Conservation (phyloP, 2,797 vertebrate genomes). For the Channallabes apus region DNA sequence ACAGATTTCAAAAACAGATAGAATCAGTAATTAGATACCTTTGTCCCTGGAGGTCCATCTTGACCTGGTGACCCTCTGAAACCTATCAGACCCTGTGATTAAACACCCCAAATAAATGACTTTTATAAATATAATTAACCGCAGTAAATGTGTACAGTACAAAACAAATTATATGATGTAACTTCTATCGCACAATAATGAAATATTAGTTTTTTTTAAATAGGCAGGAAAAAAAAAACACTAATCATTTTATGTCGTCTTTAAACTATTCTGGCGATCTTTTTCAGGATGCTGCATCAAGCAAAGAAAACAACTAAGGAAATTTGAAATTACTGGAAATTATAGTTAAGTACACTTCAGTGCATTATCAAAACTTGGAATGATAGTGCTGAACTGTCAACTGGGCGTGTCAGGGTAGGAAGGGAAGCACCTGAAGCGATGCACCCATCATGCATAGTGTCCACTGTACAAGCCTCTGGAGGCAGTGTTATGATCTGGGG, state of each 20-base stretch:
- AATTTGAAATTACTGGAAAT: too few species aligned
- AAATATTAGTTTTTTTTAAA: neutral
- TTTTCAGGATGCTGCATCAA: too few species aligned
- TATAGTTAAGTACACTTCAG: too few species aligned
- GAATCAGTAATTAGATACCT: slow-evolving; percentile 56
- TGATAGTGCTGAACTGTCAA: too few species aligned
- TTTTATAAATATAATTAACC: neutral
- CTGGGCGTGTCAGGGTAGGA: too few species aligned
- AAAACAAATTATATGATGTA: neutral
- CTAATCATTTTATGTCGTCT: neutral
- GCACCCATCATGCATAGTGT: too few species aligned
- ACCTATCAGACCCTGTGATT: slow-evolving; percentile 63
- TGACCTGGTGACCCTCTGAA: slow-evolving; percentile 56
- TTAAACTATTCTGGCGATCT: neutral
- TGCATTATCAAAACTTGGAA: too few species aligned
- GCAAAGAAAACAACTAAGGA: too few species aligned
- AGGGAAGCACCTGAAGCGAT: too few species aligned
- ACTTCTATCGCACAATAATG: neutral
- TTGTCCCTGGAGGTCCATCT: slow-evolving; percentile 60
- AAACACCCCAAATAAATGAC: slow-evolving; percentile 8
- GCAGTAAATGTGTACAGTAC: neutral
- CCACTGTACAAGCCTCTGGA: too few species aligned
- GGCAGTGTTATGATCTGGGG: too few species aligned
- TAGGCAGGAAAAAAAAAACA: neutral
- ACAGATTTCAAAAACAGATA: slow-evolving; percentile 10